A percentile compares a stretch with the other conserved stretches of the same genome.
phyloP scores from a whole-genome alignment of 2,113 vertebrate genomes.

The Ammodytes dubius region DNA sequence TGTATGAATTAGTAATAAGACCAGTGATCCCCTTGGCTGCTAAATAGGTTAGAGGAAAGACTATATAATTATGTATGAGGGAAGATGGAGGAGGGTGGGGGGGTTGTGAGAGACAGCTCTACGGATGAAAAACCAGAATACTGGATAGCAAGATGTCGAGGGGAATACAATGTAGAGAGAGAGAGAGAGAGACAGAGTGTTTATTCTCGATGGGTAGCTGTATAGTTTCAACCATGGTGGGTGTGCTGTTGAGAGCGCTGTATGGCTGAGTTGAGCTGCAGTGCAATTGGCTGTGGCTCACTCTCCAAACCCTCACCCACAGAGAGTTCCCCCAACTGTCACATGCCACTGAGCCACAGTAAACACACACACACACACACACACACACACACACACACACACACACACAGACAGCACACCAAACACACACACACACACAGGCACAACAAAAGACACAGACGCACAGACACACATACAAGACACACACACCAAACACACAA shows the following conservation, averaged over 20 bases:
- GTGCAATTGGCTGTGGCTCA: conserved; percentile 63
- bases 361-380: conserved; percentile 66
- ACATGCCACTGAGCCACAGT: conserved; percentile 82
- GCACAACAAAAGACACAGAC: too few species aligned
- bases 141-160: conserved; percentile 44
- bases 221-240: conserved; percentile 67
- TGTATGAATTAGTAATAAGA: conserved; percentile 80
- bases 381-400: conserved; percentile 47
- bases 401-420: conserved; percentile 36
- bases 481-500: conserved; percentile 49
- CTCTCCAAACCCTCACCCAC: conserved; percentile 71
- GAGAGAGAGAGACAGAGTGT: conserved; percentile 21
- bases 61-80: conserved; percentile 72
- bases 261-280: conserved; percentile 71
- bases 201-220: conserved; percentile 65
- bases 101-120: conserved; percentile 48
- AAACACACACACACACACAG: conserved; percentile 44
- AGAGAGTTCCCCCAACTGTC: conserved; percentile 79
- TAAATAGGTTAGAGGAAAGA: conserved; percentile 80
- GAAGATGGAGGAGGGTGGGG: conserved; percentile 16
- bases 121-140: conserved; percentile 34
- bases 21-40: conserved; percentile 70
- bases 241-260: conserved; percentile 67
- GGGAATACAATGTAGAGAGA: conserved; percentile 34
- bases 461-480: conserved; percentile 41